A percentile compares a stretch with the other conserved stretches of the same genome.
These are phyloP conservation scores for Echinarachnius parma DNA, from an alignment of 53 echinoderm and acorn worm genomes.

Conservation along the genomic window DNA sequence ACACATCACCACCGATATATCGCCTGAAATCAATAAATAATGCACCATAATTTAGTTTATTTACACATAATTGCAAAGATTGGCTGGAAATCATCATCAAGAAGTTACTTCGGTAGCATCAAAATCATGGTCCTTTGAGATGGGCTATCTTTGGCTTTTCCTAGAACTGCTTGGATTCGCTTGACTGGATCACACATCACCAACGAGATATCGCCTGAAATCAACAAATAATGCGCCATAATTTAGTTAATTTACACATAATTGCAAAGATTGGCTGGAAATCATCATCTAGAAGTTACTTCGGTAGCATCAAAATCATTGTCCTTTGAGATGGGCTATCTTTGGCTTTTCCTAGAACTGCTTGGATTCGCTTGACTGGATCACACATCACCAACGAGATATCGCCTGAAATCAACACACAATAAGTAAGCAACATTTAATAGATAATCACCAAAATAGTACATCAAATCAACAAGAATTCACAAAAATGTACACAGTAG, in stretches of 20 bases:
- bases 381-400: slow-evolving; percentile 60
- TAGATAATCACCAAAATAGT: no score
- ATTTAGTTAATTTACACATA: no score
- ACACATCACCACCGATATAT: slow-evolving; percentile 54
- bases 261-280: no score
- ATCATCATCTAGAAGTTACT: slow-evolving; percentile 49
- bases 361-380: slow-evolving; percentile 36
- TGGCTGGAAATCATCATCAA: no score
- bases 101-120: slow-evolving; percentile 48
- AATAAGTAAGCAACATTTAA: no score
- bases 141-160: slow-evolving; percentile 47
- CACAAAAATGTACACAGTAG: no score
- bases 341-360: slow-evolving; percentile 47
- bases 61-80: no score
- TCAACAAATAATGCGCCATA: no score
- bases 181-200: slow-evolving; percentile 55
- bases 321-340: slow-evolving; percentile 53
- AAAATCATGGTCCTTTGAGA: slow-evolving; percentile 54
- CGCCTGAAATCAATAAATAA: slow-evolving; percentile 26
- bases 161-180: slow-evolving; percentile 42
- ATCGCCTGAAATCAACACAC: slow-evolving; percentile 31
- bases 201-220: slow-evolving; percentile 48
- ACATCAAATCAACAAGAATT: no score
- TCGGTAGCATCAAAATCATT: slow-evolving; percentile 51
- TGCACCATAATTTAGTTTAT: no score